Evolutionary conservation across 2,113 vertebrate species (phyloP).

Genomic region (Microtus montanus): DNA sequence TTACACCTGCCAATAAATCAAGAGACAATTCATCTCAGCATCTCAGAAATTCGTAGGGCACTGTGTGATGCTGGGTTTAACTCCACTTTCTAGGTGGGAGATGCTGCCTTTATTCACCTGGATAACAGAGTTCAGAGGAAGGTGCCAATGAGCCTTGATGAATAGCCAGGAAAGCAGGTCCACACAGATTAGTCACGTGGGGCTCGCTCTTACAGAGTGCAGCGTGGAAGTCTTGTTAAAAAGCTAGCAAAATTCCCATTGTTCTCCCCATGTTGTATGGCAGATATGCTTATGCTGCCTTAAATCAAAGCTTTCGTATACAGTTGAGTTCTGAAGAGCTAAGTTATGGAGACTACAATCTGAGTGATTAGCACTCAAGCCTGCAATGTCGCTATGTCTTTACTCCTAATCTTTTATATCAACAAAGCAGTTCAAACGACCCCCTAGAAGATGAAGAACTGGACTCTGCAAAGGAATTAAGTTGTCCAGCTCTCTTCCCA

Average conservation of each 20-base stretch:
- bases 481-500: not conserved
- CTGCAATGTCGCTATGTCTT: not conserved
- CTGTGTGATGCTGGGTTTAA: not conserved
- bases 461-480: slow-evolving; percentile 31
- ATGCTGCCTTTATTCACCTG: not conserved
- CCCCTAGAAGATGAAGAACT: slow-evolving; percentile 21
- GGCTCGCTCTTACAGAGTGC: not conserved
- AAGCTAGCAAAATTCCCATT: not conserved
- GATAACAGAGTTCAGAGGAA: not conserved
- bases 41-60: not conserved
- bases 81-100: not conserved
- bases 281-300: not conserved
- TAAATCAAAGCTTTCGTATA: slow-evolving; percentile 17
- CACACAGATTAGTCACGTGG: not conserved
- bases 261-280: not conserved
- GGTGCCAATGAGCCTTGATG: not conserved
- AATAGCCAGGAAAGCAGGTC: not conserved
- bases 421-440: slow-evolving; percentile 54
- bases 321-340: not conserved
- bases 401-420: slow-evolving; percentile 35
- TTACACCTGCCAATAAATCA: not conserved
- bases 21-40: not conserved
- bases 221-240: not conserved
- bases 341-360: not conserved
- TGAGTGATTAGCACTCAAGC: slow-evolving; percentile 13